phyloP scores from a whole-genome alignment of 2,888 invertebrate genomes.

The Leptinotarsa haldemani region DNA sequence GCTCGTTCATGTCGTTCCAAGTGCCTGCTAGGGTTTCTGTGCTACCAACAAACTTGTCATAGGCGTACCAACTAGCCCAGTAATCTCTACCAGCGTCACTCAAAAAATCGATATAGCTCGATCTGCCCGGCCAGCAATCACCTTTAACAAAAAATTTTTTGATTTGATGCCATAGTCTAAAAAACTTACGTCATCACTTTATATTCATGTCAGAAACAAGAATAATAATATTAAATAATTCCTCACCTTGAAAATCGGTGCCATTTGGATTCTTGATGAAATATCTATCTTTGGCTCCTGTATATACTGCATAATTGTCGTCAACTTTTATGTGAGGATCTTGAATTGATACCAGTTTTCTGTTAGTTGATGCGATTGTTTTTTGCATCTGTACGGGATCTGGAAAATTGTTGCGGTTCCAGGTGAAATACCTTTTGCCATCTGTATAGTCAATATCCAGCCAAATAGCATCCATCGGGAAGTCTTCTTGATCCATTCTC shows the following conservation, averaged over 20 bases:
- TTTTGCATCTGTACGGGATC: slow-evolving; percentile 82
- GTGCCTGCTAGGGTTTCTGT: slow-evolving; percentile 75
- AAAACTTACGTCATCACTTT: too few relatives aligned
- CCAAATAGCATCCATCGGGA: slow-evolving; percentile 97
- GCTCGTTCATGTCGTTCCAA: slow-evolving; percentile 99
- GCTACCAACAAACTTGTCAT: slow-evolving; percentile 71
- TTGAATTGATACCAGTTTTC: slow-evolving; percentile 91
- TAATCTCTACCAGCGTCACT: slow-evolving; percentile 86
- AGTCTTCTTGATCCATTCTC: slow-evolving; percentile 87
- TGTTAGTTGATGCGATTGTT: slow-evolving; percentile 85
- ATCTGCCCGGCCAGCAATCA: slow-evolving; percentile 94
- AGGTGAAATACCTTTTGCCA: slow-evolving; percentile 82
- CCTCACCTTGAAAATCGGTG: slow-evolving; percentile 86
- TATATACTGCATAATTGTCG: slow-evolving; percentile 84
- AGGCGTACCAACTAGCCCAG: slow-evolving; percentile 70
- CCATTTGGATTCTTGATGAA: slow-evolving; percentile 85
- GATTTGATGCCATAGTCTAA: too few relatives aligned
- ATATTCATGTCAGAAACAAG: too few relatives aligned
- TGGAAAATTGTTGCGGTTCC: slow-evolving; percentile 90
- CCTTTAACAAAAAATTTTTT: slow-evolving; percentile 62
- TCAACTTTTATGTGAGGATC: slow-evolving; percentile 98
- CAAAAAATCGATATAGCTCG: slow-evolving; percentile 92
- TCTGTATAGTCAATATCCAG: slow-evolving; percentile 98
- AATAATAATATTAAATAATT: too few relatives aligned
- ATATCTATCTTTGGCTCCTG: slow-evolving; percentile 74